Base-by-base conservation (phyloP, 2,113 vertebrate genomes). In the Thamnophis sirtalis region DNA sequence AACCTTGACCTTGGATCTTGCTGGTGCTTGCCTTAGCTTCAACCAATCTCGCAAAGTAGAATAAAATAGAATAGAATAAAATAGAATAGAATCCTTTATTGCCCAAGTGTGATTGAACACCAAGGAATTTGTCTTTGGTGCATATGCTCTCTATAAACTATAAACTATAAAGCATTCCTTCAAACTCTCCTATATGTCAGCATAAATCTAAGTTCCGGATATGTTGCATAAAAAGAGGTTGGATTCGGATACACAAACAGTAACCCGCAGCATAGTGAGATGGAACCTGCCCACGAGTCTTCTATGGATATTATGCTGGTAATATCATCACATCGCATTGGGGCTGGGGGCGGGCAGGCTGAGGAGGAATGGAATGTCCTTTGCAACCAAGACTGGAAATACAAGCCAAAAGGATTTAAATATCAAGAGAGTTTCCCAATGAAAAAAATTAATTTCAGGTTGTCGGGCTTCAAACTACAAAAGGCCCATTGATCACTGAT, bases 221-320 rank as follows among this genome's bases (percentile, higher is more conserved):
- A 86, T 73, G 22, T 87, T 91, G 49, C 53, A 87, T 91, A 87
- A 91, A 73, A 73, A 91, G 90, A 43, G 43, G 85, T 26, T 33
- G 28, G 7, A 58, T 87, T 87, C 58, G 19, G 38, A 91, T 91
- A 86, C 53, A 87, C 63, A 68, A 53, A 21, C 84, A 91, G 51
- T 58, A 60, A 86, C 48, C 84, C 8, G 26, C 21, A 68, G 28
- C 49, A 68, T 33, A 87, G 56, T 49, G 87, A 86, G 90, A 63
- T 50, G 19, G 58, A 91, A 68, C 21, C 33, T 87, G 60, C 26
- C 48, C 21, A 55, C 5, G 22, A 86, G 43, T 50, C 19, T 86
- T 50, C 50, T 63, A 54, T 80, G 58, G 13, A 86, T 51, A 50
- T 84, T 60, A 24, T 87, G 51, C 49, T 2, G 56, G 48, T 86